Evolutionary conservation across 2,113 vertebrate species (phyloP).

Genomic region (Channa maculata): DNA sequence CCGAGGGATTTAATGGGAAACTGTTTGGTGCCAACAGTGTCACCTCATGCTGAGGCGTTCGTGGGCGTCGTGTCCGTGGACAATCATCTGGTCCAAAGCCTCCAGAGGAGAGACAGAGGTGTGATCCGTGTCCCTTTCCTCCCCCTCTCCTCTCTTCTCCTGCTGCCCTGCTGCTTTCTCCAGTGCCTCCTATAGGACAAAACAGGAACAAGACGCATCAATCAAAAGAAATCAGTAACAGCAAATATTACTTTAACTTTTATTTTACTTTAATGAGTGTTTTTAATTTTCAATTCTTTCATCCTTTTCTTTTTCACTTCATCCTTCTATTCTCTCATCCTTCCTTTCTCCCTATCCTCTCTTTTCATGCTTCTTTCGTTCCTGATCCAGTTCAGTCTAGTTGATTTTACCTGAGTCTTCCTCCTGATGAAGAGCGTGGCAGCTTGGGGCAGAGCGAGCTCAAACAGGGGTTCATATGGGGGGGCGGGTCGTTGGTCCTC

Average conservation of each 20-base stretch:
- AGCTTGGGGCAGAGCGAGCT: conserved; percentile 91
- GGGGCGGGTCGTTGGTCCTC: conserved; percentile 51
- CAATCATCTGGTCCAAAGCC: conserved; percentile 91
- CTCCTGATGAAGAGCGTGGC: conserved; percentile 88
- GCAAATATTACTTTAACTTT: no score
- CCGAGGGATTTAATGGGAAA: no score
- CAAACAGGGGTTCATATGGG: conserved; percentile 91
- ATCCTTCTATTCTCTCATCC: no score
- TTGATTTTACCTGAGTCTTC: conserved; percentile 83
- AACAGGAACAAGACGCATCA: background rate
- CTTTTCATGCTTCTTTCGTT: no score
- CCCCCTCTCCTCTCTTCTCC: conserved; percentile 54
- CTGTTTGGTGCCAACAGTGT: background rate
- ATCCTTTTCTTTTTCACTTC: no score
- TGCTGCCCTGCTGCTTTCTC: conserved; percentile 35
- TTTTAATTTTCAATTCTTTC: no score
- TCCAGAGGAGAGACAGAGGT: conserved; percentile 87
- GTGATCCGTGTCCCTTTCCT: conserved; percentile 62
- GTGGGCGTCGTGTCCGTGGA: conserved; percentile 90
- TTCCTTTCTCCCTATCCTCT: no score
- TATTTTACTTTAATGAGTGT: no score
- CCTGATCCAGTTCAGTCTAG: background rate
- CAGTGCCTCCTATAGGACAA: conserved; percentile 77
- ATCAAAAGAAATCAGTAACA: background rate
- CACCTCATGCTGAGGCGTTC: conserved; percentile 56